Conservation (phyloP, 2,888 invertebrate genomes). For the Ornithoptera alexandrae region DNA sequence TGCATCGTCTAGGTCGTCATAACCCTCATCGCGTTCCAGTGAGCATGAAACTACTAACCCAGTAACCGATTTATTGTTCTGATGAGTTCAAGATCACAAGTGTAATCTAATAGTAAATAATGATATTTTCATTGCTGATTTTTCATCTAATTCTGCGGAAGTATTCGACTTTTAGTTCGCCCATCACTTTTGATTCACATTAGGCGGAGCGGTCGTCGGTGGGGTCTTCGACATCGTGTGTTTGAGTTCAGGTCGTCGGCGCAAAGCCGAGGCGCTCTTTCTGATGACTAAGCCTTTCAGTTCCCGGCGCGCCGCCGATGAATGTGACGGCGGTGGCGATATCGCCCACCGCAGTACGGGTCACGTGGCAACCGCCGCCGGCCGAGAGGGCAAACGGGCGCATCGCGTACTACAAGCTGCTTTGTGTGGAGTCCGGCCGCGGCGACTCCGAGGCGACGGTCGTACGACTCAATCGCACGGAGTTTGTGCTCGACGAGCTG, state of each 20-base stretch:
- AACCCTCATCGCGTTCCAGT: constrained; percentile 33
- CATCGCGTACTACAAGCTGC: constrained; percentile 96
- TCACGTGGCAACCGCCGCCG: constrained; percentile 96
- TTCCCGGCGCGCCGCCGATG: constrained; percentile 97
- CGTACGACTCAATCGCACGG: constrained; percentile 88
- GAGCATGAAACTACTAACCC: background rate
- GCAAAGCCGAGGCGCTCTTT: constrained; percentile 16
- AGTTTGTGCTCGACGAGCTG: constrained; percentile 92
- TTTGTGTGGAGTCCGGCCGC: constrained; percentile 90
- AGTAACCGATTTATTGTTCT: background rate
- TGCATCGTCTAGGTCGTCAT: constrained; percentile 64
- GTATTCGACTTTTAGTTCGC: background rate
- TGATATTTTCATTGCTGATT: background rate
- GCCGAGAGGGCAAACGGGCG: constrained; percentile 94
- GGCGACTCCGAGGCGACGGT: constrained; percentile 91
- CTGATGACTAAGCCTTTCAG: constrained; percentile 80
- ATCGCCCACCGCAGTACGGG: constrained; percentile 93
- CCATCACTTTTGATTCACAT: background rate
- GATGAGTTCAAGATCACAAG: background rate
- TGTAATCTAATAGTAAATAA: background rate
- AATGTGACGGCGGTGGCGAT: constrained; percentile 94
- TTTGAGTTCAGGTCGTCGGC: constrained; percentile 14
- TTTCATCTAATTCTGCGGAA: background rate
- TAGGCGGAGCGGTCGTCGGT: constrained; percentile 20
- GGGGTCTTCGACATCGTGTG: constrained; percentile 27